Conservation (phyloP, 2,888 invertebrate genomes). For the Seira ritae region DNA sequence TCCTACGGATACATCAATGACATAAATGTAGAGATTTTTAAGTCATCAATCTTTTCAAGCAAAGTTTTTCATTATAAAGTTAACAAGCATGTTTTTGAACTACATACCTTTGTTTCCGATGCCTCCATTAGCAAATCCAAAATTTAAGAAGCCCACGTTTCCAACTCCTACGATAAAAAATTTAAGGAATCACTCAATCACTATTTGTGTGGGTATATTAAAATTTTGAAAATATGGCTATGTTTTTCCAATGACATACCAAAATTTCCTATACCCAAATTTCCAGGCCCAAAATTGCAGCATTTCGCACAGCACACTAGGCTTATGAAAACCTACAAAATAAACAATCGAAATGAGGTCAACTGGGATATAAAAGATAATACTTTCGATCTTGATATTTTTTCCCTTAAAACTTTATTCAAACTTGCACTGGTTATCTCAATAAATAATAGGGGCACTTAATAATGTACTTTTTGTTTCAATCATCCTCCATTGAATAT, state of each 20-base stretch:
- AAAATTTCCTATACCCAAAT: slow-evolving; percentile 57
- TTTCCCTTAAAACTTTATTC: not conserved
- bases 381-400: not conserved
- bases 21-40: not conserved
- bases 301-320: slow-evolving; percentile 34
- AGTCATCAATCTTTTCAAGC: too few species aligned
- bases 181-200: too few species aligned
- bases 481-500: too few species aligned
- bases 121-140: slow-evolving; percentile 58
- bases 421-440: not conserved
- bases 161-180: slow-evolving; percentile 46
- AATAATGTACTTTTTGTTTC: too few species aligned
- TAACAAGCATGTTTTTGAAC: not conserved
- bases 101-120: slow-evolving; percentile 57
- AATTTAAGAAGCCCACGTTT: slow-evolving; percentile 58
- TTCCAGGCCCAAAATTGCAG: slow-evolving; percentile 62
- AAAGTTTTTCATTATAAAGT: not conserved
- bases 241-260: slow-evolving; percentile 29
- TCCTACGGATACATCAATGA: slow-evolving; percentile 12
- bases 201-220: not conserved
- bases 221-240: not conserved
- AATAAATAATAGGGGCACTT: too few species aligned
- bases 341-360: not conserved
- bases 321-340: slow-evolving; percentile 17
- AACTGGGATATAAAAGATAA: not conserved